Conservation (phyloP, 2,888 invertebrate genomes). For the Caenorhabditis japonica region DNA sequence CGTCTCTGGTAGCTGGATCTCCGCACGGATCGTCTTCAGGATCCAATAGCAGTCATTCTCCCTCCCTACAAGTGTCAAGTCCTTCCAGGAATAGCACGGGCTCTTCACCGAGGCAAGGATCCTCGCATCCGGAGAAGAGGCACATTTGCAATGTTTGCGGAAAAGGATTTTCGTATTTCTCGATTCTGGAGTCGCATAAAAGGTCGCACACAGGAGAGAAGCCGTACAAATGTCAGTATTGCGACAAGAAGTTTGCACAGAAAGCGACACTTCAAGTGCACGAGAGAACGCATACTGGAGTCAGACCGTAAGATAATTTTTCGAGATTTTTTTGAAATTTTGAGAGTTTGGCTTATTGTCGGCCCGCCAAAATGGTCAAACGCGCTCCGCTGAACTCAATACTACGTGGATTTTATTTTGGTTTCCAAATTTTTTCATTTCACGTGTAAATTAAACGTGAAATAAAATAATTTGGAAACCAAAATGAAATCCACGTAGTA, state of each 20-base stretch:
- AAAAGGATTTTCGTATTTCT: slow-evolving; percentile 74
- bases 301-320: slow-evolving; percentile 75
- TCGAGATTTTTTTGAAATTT: not conserved
- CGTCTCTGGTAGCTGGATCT: slow-evolving; percentile 36
- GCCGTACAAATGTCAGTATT: slow-evolving; percentile 76
- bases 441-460: too few species aligned
- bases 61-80: slow-evolving; percentile 37
- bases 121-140: slow-evolving; percentile 66
- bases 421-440: too few species aligned
- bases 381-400: too few species aligned
- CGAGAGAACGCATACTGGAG: slow-evolving; percentile 77
- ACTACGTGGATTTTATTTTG: too few species aligned
- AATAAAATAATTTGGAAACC: too few species aligned
- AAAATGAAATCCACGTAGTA: too few species aligned
- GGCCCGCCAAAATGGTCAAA: too few species aligned
- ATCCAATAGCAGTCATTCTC: slow-evolving; percentile 48
- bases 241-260: slow-evolving; percentile 77
- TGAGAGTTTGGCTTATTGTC: too few species aligned
- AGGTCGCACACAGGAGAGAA: slow-evolving; percentile 78
- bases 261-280: slow-evolving; percentile 78
- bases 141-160: slow-evolving; percentile 75
- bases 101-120: slow-evolving; percentile 20
- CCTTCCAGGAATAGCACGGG: slow-evolving; percentile 24
- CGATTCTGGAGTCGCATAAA: slow-evolving; percentile 77
- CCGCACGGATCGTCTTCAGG: slow-evolving; percentile 34